phyloP scores from a whole-genome alignment of 2,888 invertebrate genomes.

The Phytoseiulus persimilis region DNA sequence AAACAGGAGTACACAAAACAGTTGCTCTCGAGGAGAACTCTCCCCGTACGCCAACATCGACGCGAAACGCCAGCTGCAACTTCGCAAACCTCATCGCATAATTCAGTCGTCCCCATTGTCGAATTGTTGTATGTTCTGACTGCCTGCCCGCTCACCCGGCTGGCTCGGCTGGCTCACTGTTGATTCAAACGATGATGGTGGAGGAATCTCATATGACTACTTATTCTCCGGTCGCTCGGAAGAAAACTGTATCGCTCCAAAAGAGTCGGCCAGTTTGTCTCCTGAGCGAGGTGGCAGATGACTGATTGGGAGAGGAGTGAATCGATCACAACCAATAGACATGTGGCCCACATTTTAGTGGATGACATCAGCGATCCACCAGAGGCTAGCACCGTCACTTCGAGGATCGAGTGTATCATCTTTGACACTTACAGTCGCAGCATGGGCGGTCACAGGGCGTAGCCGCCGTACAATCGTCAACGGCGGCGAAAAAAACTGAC shows the following conservation, averaged over 20 bases:
- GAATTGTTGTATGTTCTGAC: background rate
- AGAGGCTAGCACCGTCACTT: background rate
- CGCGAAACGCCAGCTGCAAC: background rate
- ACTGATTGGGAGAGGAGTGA: background rate
- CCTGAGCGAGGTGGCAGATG: background rate
- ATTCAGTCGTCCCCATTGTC: background rate
- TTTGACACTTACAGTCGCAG: background rate
- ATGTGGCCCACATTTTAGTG: background rate
- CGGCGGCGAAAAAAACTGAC: background rate
- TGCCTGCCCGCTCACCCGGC: background rate
- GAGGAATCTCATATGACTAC: background rate
- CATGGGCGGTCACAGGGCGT: background rate
- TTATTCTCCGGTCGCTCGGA: background rate
- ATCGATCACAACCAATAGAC: background rate
- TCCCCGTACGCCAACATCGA: background rate
- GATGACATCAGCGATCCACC: background rate
- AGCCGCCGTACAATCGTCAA: background rate
- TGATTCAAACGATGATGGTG: background rate
- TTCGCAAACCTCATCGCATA: background rate
- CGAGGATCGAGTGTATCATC: background rate
- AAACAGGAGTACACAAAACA: background rate
- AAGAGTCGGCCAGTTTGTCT: background rate
- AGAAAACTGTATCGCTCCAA: background rate
- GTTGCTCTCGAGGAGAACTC: background rate
- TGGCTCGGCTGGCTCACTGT: background rate